phyloP scores from a whole-genome alignment of 2,113 vertebrate species.

The Arothron firmamentum region DNA sequence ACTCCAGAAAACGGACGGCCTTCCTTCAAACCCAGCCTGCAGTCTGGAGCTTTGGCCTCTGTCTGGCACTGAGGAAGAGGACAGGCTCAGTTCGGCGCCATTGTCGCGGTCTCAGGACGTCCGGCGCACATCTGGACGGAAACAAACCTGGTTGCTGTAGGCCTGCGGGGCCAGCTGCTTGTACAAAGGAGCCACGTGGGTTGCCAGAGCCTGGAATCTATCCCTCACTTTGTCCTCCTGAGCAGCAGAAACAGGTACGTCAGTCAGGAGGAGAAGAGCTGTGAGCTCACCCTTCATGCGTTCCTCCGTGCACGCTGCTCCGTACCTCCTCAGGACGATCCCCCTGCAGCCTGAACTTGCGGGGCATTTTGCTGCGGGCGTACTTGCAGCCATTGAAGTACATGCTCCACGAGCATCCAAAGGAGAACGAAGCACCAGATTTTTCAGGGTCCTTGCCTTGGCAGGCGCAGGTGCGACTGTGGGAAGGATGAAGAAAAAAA shows the following conservation, averaged over 20 bases:
- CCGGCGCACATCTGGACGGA: not conserved
- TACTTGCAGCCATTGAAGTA: slow-evolving; percentile 99
- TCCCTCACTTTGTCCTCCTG: slow-evolving; percentile 93
- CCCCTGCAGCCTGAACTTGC: slow-evolving; percentile 94
- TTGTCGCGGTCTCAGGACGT: not conserved
- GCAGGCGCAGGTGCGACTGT: slow-evolving; percentile 96
- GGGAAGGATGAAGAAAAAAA: slow-evolving; percentile 49
- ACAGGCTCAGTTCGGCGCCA: not conserved
- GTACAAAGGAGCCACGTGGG: slow-evolving; percentile 90
- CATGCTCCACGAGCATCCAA: slow-evolving; percentile 99
- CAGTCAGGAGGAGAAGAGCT: slow-evolving; percentile 2
- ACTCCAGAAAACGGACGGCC: slow-evolving; percentile 95
- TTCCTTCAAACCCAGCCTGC: slow-evolving; percentile 90
- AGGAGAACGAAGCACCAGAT: slow-evolving; percentile 96
- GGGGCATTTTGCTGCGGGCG: slow-evolving; percentile 92
- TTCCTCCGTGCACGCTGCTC: not conserved
- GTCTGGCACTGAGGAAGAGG: slow-evolving; percentile 77
- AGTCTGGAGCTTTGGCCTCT: slow-evolving; percentile 85
- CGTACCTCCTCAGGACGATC: slow-evolving; percentile 91
- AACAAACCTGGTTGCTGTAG: slow-evolving; percentile 92
- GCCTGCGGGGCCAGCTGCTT: slow-evolving; percentile 89
- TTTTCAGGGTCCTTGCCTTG: slow-evolving; percentile 93
- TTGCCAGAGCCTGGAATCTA: slow-evolving; percentile 92
- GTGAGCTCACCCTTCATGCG: not conserved
- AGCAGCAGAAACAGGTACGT: slow-evolving; percentile 11